Percentiles rank a stretch among this genome's conserved stretches.
These are phyloP conservation scores for Gila orcuttii DNA, from an alignment of 2,113 vertebrate genomes.

Conservation along the genomic window DNA sequence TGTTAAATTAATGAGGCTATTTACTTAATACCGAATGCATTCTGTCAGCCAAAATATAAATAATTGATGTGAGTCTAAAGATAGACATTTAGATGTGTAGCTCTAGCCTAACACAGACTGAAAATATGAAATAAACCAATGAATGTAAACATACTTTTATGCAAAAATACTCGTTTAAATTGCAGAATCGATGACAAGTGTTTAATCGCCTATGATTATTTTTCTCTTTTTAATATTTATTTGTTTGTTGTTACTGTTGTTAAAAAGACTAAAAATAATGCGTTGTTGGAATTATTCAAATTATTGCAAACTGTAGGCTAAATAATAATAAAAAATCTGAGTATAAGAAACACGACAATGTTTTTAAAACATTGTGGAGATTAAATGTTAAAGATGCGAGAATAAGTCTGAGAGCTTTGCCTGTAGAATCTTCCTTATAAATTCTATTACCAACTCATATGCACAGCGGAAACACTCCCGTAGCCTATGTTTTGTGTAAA, in stretches of 20 bases:
- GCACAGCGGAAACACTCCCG: constrained; percentile 58
- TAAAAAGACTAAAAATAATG: background rate
- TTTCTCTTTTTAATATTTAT: background rate
- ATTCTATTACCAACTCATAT: background rate
- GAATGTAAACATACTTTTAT: background rate
- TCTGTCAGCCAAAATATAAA: constrained; percentile 5
- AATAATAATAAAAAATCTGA: background rate
- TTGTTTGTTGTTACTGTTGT: background rate
- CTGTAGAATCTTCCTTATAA: background rate
- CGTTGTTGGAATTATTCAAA: background rate
- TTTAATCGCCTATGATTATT: background rate
- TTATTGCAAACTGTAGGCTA: background rate
- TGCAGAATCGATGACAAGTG: background rate
- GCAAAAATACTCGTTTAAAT: background rate
- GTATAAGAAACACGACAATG: background rate
- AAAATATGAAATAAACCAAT: constrained; percentile 6
- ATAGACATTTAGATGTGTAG: background rate
- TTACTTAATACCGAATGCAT: background rate
- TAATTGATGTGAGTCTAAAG: constrained; percentile 27
- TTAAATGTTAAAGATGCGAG: background rate
- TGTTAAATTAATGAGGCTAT: constrained; percentile 17
- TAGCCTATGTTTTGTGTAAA: constrained; percentile 66
- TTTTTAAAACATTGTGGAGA: background rate
- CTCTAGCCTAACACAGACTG: background rate
- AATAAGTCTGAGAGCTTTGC: background rate